These are phyloP conservation scores for Mesochorus sp. DNA, from an alignment of 2,888 invertebrate species.

Conservation along the genomic window DNA sequence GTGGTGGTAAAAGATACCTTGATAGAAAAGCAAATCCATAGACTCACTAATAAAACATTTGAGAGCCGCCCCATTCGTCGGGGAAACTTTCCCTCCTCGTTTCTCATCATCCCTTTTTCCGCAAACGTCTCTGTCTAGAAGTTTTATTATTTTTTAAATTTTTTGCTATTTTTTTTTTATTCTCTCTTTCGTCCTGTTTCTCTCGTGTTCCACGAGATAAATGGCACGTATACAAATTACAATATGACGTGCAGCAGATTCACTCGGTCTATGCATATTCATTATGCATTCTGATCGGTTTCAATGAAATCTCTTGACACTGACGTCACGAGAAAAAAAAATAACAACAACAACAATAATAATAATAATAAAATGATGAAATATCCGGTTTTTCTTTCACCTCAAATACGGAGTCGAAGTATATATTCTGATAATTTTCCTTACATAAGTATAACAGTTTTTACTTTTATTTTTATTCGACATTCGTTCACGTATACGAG, in stretches of 20 bases:
- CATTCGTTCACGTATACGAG: too few species aligned
- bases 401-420: too few species aligned
- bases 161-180: too few species aligned
- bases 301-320: conserved; percentile 24
- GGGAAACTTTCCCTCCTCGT: background rate
- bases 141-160: too few species aligned
- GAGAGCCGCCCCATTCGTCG: conserved; percentile 10
- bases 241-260: background rate
- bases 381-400: background rate
- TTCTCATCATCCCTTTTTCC: background rate
- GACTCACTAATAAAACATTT: conserved; percentile 57
- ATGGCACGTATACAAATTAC: conserved; percentile 18
- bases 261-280: conserved; percentile 48
- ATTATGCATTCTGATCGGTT: conserved; percentile 35
- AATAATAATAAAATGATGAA: background rate
- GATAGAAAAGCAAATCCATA: conserved; percentile 27
- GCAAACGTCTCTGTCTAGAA: too few species aligned
- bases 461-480: too few species aligned
- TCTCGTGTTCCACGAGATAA: background rate
- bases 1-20: background rate
- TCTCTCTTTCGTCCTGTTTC: conserved; percentile 8
- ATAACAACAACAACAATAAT: background rate
- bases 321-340: background rate
- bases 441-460: too few species aligned
- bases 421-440: too few species aligned